Evolutionary conservation across 2,888 invertebrate species (phyloP).

Genomic region (Andricus curvator): DNA sequence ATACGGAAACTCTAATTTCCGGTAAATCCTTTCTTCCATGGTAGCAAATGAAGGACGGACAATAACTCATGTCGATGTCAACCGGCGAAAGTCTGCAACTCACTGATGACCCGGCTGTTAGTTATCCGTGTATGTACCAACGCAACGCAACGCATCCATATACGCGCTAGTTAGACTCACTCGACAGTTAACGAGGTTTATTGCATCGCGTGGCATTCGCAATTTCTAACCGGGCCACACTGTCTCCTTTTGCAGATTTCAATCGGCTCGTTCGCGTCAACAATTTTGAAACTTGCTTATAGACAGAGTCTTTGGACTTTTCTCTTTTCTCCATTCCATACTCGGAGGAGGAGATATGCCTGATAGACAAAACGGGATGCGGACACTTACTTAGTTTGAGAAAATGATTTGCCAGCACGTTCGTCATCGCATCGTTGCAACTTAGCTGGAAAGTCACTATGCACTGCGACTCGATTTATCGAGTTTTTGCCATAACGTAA

Average conservation of each 20-base stretch:
- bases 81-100: constrained; percentile 54
- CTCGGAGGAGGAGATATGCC: background rate
- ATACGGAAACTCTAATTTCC: constrained; percentile 6
- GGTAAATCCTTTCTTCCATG: constrained; percentile 24
- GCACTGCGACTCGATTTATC: constrained; percentile 35
- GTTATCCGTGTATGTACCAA: constrained; percentile 24
- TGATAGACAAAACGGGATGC: constrained; percentile 10
- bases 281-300: constrained; percentile 51
- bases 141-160: constrained; percentile 28
- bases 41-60: constrained; percentile 38
- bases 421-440: constrained; percentile 35
- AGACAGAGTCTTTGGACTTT: constrained; percentile 13
- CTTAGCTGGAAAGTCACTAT: constrained; percentile 33
- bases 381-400: background rate
- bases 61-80: constrained; percentile 58
- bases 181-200: constrained; percentile 42
- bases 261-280: constrained; percentile 59
- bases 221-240: constrained; percentile 51
- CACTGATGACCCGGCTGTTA: constrained; percentile 49
- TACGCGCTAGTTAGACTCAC: constrained; percentile 25
- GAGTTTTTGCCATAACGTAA: constrained; percentile 28
- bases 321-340: constrained; percentile 62
- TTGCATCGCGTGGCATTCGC: constrained; percentile 44
- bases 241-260: constrained; percentile 58
- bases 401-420: constrained; percentile 35